Evolutionary conservation across 2,113 vertebrate species (phyloP), one percentile per base, ranked within the genome.

Genomic region (Alectura lathami): DNA sequence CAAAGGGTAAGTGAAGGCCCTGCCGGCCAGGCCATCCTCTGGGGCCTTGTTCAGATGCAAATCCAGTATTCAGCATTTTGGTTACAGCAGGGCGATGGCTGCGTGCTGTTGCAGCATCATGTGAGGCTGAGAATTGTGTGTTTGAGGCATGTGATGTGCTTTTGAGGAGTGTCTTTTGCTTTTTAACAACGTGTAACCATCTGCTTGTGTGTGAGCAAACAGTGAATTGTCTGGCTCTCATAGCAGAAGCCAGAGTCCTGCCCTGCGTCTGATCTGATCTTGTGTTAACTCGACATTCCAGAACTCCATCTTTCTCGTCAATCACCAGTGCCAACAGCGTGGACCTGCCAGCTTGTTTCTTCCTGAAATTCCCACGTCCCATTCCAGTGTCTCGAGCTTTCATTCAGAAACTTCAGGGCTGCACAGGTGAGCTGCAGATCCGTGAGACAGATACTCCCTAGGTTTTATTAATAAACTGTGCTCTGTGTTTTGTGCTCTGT

Each of bases 241-340:
- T 1, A 60, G 62, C 60, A 73, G 70, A 42, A 50, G 42, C 42
- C 45, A 13, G 23, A 68, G 29, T 47, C 3, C 0, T 57, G 54
- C 24, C 66, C 57, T 64, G 11, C n/a, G 7, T 60, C 74, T 91
- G 14, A 72, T 18, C 5, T 50, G 13, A 38, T 48, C 34, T 11
- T 77, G 24, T 88, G 38, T 94, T 79, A 53, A 24, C 23, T 13
- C 70, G 1, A 9, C 51, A 0, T 94, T 94, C 6, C 72, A 98
- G 98, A 86, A 99, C 99, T 17, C 99, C 99, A 0, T 99, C 99
- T 3, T 99, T 99, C 96, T 99, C 99, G 5, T 98, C 98, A 2
- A 97, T 99, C 95, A 99, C 99, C 78, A 99, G 99, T 97, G 98
- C 99, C 83, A 99, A 99, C 98, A 99, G 99, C 34, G 99, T 99